Base-by-base conservation (phyloP, 1,140 invertebrate species). In the Cotesia typhae region DNA sequence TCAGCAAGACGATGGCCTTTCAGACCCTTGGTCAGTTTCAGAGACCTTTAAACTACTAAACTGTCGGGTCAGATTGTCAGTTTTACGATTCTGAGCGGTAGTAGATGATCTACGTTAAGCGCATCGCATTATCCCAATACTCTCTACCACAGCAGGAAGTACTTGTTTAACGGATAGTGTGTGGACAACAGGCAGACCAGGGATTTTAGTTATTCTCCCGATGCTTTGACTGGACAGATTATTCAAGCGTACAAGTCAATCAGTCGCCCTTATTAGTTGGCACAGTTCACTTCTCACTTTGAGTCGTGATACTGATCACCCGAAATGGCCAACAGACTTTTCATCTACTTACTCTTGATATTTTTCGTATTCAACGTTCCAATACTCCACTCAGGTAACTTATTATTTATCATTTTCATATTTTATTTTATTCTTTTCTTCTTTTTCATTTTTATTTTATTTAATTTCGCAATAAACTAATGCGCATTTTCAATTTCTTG, bases 131-230 rank as follows among this genome's bases (percentile, higher is more conserved):
- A 72, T 78, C 72, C 72, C 72, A 70, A 74, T 57, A 75, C 63
- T 72, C 65, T 71, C 70, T 59, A 66, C 71, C 59, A 59, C 53
- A 70, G 65, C 79, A 81, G 80, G 80, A 81, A 81, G 79, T 76
- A 75, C 76, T 80, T 78, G 75, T 68, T 81, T 81, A 81, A 78
- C 75, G 71, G 70, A 75, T 76, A 75, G 70, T 72, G 64, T 59
- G 47, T 70, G 14, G 71, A 67, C 70, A 71, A 77, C 66, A 68
- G 65, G 63, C 38, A 51, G 57, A 61, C 28, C 67, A 57, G 59
- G 70, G 9, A 41, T 66, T 47, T 47, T 41, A 68, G 69, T 77
- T 60, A 52, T 71, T 66, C 72, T 64, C 71, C 70, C 17, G 55
- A 70, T 70, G 68, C 12, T 63, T 10, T 70, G 57, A 64, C 51